phyloP scores from a whole-genome alignment of 2,113 vertebrate species.

The Otolemur garnettii region DNA sequence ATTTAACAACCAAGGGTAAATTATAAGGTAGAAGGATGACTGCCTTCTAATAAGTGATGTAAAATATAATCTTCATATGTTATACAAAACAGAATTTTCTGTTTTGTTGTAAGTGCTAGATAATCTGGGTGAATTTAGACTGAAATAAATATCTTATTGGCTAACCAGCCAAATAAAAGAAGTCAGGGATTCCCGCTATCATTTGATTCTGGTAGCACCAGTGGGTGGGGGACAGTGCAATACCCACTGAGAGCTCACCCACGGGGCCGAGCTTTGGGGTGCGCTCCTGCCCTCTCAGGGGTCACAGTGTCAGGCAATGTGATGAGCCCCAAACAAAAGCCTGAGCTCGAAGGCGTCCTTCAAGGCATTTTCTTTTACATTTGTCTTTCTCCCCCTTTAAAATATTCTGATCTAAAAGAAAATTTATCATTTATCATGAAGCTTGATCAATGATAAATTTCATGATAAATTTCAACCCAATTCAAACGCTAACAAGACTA shows the following conservation, averaged over 20 bases:
- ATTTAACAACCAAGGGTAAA: constrained; percentile 63
- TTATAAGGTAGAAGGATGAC: not conserved
- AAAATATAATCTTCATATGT: constrained; percentile 41
- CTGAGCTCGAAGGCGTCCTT: not conserved
- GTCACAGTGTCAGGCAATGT: not conserved
- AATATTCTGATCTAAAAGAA: not conserved
- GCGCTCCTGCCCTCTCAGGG: not conserved
- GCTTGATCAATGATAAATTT: too few relatives aligned
- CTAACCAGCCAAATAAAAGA: not conserved
- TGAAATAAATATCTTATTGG: not conserved
- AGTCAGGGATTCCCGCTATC: not conserved
- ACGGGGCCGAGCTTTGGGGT: fast-evolving
- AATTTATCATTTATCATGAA: not conserved
- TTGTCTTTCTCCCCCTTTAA: not conserved
- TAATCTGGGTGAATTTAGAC: not conserved
- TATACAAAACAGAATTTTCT: constrained; percentile 30
- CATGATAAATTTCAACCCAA: constrained; percentile 21
- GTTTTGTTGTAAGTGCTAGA: not conserved
- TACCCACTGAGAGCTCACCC: not conserved
- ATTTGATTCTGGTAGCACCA: fast-evolving
- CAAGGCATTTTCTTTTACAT: not conserved
- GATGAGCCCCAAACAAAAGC: not conserved
- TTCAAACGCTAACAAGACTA: constrained; percentile 51
- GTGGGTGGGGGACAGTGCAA: fast-evolving
- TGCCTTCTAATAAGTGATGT: constrained; percentile 32